Conservation (phyloP, 1,140 invertebrate genomes). For the Goniozus legneri region DNA sequence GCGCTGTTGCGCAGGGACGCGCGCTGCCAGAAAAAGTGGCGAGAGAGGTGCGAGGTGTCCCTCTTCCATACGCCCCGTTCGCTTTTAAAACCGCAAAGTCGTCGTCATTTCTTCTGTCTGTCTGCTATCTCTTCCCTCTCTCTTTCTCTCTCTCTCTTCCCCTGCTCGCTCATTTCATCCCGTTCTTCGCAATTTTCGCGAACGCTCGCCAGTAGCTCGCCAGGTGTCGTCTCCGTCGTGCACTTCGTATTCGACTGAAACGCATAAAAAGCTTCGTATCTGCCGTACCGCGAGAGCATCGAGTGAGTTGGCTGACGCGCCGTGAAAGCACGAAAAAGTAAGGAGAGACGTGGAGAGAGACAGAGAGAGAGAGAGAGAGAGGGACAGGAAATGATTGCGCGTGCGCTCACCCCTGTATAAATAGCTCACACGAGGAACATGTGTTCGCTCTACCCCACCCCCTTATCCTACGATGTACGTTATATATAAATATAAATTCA, state of each 20-base stretch:
- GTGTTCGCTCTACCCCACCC: too few relatives aligned
- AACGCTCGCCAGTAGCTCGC: too few relatives aligned
- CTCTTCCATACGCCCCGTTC: neutral
- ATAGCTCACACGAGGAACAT: too few relatives aligned
- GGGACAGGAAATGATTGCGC: constrained; percentile 4
- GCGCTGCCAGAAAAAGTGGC: constrained; percentile 21
- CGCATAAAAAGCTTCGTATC: too few relatives aligned
- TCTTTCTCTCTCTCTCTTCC: neutral
- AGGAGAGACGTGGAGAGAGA: constrained; percentile 8
- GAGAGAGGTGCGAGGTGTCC: neutral
- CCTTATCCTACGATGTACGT: too few relatives aligned
- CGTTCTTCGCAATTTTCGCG: too few relatives aligned
- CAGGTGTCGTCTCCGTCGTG: too few relatives aligned
- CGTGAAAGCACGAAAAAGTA: constrained; percentile 1
- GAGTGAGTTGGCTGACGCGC: constrained; percentile 4
- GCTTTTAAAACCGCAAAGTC: neutral
- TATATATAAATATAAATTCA: too few relatives aligned
- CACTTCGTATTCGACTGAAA: too few relatives aligned
- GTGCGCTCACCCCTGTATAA: too few relatives aligned
- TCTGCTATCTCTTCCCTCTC: neutral
- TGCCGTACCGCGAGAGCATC: neutral
- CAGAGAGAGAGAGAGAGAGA: constrained; percentile 9
- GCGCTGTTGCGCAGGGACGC: constrained; percentile 29
- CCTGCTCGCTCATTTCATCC: neutral
- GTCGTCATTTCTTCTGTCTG: neutral